phyloP scores from a whole-genome alignment of 1,140 invertebrate genomes.

The Helicoverpa zea region DNA sequence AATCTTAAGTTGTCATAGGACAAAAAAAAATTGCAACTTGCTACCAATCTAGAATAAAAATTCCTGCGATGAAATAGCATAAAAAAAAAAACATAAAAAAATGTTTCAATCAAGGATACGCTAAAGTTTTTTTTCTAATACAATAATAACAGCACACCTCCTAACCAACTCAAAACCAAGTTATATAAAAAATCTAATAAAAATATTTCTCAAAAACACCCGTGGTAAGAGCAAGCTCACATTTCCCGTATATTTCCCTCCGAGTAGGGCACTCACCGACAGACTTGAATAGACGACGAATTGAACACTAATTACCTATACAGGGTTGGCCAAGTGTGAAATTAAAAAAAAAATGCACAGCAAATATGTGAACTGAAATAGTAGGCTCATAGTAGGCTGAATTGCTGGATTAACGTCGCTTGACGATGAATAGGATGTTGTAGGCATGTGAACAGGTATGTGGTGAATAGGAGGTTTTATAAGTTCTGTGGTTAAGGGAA shows the following conservation, averaged over 20 bases:
- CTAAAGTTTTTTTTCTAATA: no score
- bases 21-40: no score
- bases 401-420: conserved; percentile 20
- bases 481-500: neutral
- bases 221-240: conserved; percentile 1
- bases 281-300: conserved; percentile 76
- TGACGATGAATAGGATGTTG: conserved; percentile 4
- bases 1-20: no score
- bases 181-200: neutral
- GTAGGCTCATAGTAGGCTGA: neutral
- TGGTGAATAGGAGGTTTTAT: neutral
- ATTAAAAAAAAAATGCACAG: conserved; percentile 77
- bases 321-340: conserved; percentile 78
- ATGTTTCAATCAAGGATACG: no score
- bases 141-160: no score
- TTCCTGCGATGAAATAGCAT: no score
- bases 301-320: conserved; percentile 86
- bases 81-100: neutral
- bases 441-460: neutral
- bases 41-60: no score
- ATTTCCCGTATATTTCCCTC: conserved; percentile 24
- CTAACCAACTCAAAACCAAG: neutral
- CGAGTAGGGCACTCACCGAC: conserved; percentile 65
- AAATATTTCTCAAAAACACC: neutral
- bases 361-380: conserved; percentile 9